Conservation (phyloP, 2,113 vertebrate species). For the Nipponia nippon region DNA sequence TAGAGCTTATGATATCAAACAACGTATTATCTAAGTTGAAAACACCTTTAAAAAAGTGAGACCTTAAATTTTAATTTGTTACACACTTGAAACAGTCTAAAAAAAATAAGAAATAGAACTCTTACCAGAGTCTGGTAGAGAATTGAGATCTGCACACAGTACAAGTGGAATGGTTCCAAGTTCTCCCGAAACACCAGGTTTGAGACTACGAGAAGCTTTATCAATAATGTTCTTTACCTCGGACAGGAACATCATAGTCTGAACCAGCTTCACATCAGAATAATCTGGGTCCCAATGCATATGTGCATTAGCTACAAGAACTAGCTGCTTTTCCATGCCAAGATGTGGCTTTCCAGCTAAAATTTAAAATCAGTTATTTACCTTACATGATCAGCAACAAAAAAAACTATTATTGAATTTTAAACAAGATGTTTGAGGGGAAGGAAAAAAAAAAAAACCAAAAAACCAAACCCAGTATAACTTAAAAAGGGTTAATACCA, state of each 20-base stretch:
- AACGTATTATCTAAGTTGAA: background rate
- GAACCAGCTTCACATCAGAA: constrained; percentile 96
- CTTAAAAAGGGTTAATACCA: background rate
- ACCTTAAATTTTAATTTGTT: background rate
- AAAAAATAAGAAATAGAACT: background rate
- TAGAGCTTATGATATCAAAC: background rate
- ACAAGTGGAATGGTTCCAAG: constrained; percentile 93
- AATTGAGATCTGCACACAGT: constrained; percentile 97
- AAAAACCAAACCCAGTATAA: too few relatives aligned
- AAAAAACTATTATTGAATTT: background rate
- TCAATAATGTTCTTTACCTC: constrained; percentile 98
- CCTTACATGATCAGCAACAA: background rate
- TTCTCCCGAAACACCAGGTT: constrained; percentile 86
- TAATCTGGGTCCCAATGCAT: constrained; percentile 99
- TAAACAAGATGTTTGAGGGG: background rate
- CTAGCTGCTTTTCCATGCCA: constrained; percentile 92
- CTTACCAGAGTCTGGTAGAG: constrained; percentile 94
- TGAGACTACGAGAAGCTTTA: constrained; percentile 92
- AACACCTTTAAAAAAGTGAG: background rate
- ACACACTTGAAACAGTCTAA: background rate
- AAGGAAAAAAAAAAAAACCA: background rate
- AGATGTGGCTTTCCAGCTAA: constrained; percentile 90
- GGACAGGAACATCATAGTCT: constrained; percentile 99
- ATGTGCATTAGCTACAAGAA: constrained; percentile 95
- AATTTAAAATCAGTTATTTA: constrained; percentile 42